Evolutionary conservation across 2,888 invertebrate genomes (phyloP).

Genomic region (Campoplex nolae): DNA sequence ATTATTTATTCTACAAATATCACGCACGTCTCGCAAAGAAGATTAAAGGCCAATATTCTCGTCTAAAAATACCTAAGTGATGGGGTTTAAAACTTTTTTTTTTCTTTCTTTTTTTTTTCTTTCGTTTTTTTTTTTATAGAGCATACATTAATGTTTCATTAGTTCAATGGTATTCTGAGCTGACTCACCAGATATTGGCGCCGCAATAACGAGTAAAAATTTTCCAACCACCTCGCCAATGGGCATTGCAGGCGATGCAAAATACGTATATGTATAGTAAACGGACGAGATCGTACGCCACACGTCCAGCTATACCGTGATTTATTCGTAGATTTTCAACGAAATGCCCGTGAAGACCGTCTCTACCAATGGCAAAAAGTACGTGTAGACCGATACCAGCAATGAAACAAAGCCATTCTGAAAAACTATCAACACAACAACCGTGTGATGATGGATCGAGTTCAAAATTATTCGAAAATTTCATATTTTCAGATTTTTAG

Average conservation of each 20-base stretch:
- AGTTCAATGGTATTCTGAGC: conserved; percentile 17
- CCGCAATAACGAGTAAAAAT: conserved; percentile 79
- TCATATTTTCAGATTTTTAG: background rate
- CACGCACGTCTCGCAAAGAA: background rate
- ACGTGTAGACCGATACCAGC: conserved; percentile 86
- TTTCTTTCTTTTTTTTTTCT: too few relatives aligned
- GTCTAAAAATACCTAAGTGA: conserved; percentile 1
- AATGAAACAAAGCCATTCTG: conserved; percentile 84
- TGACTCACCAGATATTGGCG: conserved; percentile 71
- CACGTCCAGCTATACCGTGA: conserved; percentile 57
- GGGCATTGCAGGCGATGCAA: conserved; percentile 85
- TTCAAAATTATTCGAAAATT: background rate
- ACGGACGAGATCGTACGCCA: conserved; percentile 72
- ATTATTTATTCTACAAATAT: conserved; percentile 1
- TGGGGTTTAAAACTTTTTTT: background rate
- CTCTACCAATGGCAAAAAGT: conserved; percentile 85
- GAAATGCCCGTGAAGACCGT: conserved; percentile 71
- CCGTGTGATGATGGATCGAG: background rate
- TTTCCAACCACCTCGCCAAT: conserved; percentile 86
- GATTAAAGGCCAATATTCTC: conserved; percentile 1
- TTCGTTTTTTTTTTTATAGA: too few relatives aligned
- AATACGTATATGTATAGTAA: conserved; percentile 85
- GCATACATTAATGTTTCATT: conserved; percentile 2
- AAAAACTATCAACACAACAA: conserved; percentile 81
- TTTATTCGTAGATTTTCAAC: conserved; percentile 65